Evolutionary conservation across 92 coral and sea anemone species (phyloP).

Genomic region (Epizoanthus illoricatus): DNA sequence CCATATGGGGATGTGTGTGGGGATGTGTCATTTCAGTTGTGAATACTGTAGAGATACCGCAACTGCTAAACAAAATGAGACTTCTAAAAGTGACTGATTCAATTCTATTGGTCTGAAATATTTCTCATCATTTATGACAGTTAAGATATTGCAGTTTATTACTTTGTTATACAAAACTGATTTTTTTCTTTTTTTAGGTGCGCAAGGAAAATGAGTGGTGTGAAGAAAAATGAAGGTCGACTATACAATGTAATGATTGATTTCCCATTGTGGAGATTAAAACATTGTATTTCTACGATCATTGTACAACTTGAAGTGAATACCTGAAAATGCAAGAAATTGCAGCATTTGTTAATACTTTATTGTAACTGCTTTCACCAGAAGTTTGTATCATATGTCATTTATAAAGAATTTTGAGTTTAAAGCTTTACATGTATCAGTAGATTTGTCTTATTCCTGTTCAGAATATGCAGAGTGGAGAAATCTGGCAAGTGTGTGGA

Average conservation of each 20-base stretch:
- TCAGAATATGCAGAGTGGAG: background rate
- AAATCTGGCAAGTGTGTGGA: background rate
- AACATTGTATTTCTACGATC: background rate
- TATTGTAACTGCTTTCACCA: background rate
- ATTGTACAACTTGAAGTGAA: background rate
- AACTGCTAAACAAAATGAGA: too few relatives aligned
- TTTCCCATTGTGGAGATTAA: background rate
- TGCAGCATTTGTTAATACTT: background rate
- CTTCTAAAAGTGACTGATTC: too few relatives aligned
- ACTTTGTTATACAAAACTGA: background rate
- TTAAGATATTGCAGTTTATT: background rate
- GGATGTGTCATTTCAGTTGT: background rate
- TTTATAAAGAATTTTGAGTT: background rate
- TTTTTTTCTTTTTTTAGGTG: slow-evolving; percentile 58
- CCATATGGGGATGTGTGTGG: background rate
- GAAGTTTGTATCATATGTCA: background rate
- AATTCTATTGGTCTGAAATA: too few relatives aligned
- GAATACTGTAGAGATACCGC: background rate
- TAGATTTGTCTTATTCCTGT: background rate
- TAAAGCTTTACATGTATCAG: background rate
- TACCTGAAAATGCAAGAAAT: background rate
- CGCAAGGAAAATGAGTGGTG: slow-evolving; percentile 99
- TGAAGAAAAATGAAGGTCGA: slow-evolving; percentile 77
- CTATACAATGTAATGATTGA: background rate
- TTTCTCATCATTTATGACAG: too few relatives aligned